Evolutionary conservation across 2,797 vertebrate genomes (phyloP).

Genomic region (Poliocrania exsul): DNA sequence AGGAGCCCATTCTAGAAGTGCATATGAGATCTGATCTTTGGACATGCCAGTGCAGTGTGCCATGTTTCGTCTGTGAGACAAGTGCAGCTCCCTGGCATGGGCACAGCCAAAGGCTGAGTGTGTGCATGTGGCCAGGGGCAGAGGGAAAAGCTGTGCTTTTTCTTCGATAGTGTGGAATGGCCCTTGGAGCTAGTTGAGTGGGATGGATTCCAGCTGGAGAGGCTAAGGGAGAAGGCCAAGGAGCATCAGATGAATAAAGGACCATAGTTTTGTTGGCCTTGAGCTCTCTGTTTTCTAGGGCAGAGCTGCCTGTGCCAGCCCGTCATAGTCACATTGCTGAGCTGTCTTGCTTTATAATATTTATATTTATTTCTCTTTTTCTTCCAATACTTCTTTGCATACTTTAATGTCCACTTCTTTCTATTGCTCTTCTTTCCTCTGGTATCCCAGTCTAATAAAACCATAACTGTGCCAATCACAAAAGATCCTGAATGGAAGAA

Average conservation of each 20-base stretch:
- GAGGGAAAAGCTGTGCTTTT: not conserved
- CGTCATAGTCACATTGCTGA: not conserved
- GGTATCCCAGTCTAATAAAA: conserved; percentile 28
- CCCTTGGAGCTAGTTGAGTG: not conserved
- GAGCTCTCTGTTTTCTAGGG: conserved; percentile 27
- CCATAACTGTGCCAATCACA: conserved; percentile 24
- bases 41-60: not conserved
- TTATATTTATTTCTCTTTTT: conserved; percentile 61
- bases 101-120: not conserved
- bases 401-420: not conserved
- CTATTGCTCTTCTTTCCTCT: not conserved
- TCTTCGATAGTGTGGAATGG: not conserved
- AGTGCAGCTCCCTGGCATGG: not conserved
- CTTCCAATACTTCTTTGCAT: conserved; percentile 1
- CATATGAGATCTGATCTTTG: not conserved
- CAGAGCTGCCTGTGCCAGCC: conserved; percentile 15
- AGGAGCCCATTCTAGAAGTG: not conserved
- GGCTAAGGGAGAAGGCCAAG: not conserved
- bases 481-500: conserved; percentile 10
- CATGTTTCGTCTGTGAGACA: not conserved
- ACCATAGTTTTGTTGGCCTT: conserved; percentile 6
- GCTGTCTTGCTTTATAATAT: conserved; percentile 39
- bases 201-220: conserved; percentile 19
- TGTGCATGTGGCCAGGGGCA: not conserved
- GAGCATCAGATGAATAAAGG: not conserved